These are phyloP conservation scores for human (Homo sapiens) DNA, from an alignment of 2,113 vertebrate species.

Conservation along the genomic window DNA sequence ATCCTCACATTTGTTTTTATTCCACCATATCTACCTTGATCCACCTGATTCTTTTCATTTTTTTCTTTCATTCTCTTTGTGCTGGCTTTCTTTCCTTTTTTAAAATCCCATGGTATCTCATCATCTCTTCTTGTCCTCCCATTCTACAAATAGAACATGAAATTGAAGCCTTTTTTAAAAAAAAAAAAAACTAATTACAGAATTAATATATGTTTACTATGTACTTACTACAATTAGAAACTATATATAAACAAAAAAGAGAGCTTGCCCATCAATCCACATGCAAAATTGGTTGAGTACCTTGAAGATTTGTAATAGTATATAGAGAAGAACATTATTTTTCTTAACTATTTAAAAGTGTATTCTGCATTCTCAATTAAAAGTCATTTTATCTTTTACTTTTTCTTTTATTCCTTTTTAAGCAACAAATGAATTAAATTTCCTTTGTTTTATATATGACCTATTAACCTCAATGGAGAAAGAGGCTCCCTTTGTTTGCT, in stretches of 20 bases:
- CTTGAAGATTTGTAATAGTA: not conserved
- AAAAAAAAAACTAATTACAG: not conserved
- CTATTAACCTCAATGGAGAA: not conserved
- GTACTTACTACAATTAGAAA: not conserved
- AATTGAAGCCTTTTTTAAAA: not conserved
- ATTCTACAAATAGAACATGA: not conserved
- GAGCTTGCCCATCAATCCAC: not conserved
- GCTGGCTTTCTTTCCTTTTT: not conserved
- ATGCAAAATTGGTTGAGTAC: not conserved
- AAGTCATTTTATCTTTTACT: not conserved
- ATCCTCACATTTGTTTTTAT: not conserved
- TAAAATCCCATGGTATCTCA: not conserved
- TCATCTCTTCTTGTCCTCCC: not conserved
- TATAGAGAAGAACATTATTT: not conserved
- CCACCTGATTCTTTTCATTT: not conserved
- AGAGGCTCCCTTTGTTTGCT: not conserved
- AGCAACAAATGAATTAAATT: slow-evolving; percentile 2
- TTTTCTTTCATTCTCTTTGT: not conserved
- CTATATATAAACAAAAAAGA: not conserved
- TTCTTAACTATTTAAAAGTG: not conserved
- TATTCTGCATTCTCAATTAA: not conserved
- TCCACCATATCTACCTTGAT: not conserved
- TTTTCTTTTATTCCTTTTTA: not conserved
- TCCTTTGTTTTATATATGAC: not conserved
- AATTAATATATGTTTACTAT: not conserved